Conservation (phyloP, 1,140 invertebrate species). For the Agraylea sexmaculata region DNA sequence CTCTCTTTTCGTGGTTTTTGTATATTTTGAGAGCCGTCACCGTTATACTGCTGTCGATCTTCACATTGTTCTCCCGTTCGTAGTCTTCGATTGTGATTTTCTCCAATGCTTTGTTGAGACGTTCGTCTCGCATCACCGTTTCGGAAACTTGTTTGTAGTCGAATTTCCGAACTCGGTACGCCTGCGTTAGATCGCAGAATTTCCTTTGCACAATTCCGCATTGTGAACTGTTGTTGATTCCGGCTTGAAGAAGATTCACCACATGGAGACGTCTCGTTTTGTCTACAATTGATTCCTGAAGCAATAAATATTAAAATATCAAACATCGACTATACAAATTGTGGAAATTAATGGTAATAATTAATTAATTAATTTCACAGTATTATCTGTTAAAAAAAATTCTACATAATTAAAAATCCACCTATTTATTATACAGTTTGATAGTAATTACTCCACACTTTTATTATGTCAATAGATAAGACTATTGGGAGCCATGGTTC, state of each 20-base stretch:
- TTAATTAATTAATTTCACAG: no score
- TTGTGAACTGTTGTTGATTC: conserved; percentile 36
- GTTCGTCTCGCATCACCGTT: conserved; percentile 55
- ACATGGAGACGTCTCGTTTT: conserved; percentile 39
- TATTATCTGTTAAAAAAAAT: no score
- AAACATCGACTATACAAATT: not conserved
- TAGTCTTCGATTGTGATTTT: conserved; percentile 41
- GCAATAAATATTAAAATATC: conserved; percentile 15
- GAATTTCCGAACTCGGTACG: conserved; percentile 45
- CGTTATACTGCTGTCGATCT: conserved; percentile 15
- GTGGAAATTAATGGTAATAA: no score
- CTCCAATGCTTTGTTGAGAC: conserved; percentile 55
- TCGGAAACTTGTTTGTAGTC: conserved; percentile 50
- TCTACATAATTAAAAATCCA: no score
- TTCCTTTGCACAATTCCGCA: conserved; percentile 45
- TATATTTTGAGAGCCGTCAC: no score
- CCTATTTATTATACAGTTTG: no score
- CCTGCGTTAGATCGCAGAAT: conserved; percentile 48
- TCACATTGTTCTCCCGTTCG: conserved; percentile 29
- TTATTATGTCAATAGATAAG: no score
- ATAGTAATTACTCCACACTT: no score
- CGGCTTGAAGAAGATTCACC: conserved; percentile 52
- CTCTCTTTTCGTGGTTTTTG: conserved; percentile 46
- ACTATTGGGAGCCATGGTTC: no score
- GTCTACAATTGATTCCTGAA: conserved; percentile 49